Evolutionary conservation across 2,888 invertebrate genomes (phyloP).

Genomic region (Elegia similella): DNA sequence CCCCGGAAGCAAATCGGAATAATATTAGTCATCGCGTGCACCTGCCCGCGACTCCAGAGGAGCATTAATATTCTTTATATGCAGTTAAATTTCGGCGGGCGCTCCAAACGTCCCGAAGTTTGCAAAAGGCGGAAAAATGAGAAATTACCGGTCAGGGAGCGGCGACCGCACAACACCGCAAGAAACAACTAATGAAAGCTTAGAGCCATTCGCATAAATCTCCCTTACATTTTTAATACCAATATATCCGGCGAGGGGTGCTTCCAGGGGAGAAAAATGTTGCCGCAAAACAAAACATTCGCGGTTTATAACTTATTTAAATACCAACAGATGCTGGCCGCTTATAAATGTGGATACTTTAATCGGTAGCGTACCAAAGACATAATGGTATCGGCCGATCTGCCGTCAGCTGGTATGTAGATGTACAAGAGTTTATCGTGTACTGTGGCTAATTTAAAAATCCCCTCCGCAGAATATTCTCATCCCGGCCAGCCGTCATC

Average conservation of each 20-base stretch:
- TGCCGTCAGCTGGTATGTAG: conserved; percentile 79
- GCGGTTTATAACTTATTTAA: conserved; percentile 80
- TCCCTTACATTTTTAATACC: conserved; percentile 82
- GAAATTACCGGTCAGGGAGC: conserved; percentile 81
- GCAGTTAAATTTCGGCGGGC: conserved; percentile 74
- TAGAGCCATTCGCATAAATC: conserved; percentile 82
- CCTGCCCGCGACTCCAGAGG: conserved; percentile 59
- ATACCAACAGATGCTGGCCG: conserved; percentile 77
- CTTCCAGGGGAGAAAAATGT: conserved; percentile 62
- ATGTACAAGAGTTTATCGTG: conserved; percentile 70
- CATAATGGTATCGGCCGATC: conserved; percentile 79
- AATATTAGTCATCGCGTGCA: conserved; percentile 75
- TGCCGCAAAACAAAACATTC: conserved; percentile 68
- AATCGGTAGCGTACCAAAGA: conserved; percentile 78
- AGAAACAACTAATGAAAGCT: conserved; percentile 81
- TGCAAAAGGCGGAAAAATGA: conserved; percentile 67
- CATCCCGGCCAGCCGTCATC: conserved; percentile 53
- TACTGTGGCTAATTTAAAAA: conserved; percentile 76
- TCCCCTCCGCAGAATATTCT: conserved; percentile 51
- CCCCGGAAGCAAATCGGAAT: conserved; percentile 58
- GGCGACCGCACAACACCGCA: conserved; percentile 76
- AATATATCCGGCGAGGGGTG: conserved; percentile 78
- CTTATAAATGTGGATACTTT: conserved; percentile 77
- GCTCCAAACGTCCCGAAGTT: conserved; percentile 70
- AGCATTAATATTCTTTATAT: conserved; percentile 80